Conservation (phyloP, 1,140 invertebrate species). For the Belonocnema kinseyi region DNA sequence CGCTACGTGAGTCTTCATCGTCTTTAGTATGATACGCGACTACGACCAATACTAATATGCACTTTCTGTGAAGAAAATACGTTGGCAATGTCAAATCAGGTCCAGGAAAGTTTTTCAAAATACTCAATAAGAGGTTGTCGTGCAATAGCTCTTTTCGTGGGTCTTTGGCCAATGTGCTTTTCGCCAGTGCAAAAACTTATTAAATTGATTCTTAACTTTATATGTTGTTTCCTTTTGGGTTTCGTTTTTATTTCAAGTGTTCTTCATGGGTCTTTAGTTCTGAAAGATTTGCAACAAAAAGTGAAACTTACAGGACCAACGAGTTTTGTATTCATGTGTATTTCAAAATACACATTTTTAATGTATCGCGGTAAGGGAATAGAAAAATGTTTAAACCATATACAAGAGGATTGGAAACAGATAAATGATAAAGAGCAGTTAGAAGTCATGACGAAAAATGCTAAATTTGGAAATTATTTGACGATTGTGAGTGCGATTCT, state of each 20-base stretch:
- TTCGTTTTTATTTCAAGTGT: background rate
- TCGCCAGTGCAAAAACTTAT: background rate
- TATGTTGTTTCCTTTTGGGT: background rate
- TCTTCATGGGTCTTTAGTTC: background rate
- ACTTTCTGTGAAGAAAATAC: no score
- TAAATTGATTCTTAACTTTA: background rate
- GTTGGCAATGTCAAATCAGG: background rate
- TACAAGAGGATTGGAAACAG: background rate
- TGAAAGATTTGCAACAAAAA: background rate
- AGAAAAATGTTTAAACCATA: background rate
- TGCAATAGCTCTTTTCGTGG: background rate
- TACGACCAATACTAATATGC: background rate
- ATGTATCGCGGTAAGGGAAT: background rate
- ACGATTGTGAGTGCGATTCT: conserved; percentile 35
- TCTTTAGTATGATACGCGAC: no score
- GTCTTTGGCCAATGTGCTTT: background rate
- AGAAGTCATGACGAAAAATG: conserved; percentile 40
- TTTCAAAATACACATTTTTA: background rate
- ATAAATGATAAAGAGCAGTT: background rate
- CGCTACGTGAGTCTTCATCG: no score
- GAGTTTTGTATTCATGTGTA: background rate
- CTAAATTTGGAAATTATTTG: conserved; percentile 39
- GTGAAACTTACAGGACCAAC: background rate
- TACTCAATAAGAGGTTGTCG: background rate
- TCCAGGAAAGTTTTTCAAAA: background rate